These are phyloP conservation scores for Camponotus floridanus DNA, from an alignment of 1,140 invertebrate species.

Conservation along the genomic window DNA sequence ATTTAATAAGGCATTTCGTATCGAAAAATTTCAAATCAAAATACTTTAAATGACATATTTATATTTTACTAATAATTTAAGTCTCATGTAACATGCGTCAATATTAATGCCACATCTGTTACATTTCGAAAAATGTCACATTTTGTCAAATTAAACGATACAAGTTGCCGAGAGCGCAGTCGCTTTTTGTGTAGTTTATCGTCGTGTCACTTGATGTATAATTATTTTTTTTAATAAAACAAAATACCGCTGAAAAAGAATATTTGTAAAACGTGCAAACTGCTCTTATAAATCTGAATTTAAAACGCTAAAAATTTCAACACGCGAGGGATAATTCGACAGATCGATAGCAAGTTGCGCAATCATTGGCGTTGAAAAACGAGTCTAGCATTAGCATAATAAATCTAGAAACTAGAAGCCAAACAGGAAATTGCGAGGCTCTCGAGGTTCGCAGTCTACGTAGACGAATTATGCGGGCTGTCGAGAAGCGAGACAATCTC, in stretches of 20 bases:
- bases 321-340: background rate
- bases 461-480: slow-evolving; percentile 50
- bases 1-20: no score
- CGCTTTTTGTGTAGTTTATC: no score
- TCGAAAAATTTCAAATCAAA: no score
- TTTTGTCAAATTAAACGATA: no score
- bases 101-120: no score
- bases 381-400: slow-evolving; percentile 53
- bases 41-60: no score
- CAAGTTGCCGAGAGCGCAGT: no score
- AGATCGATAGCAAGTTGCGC: slow-evolving; percentile 18
- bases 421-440: slow-evolving; percentile 59
- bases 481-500: slow-evolving; percentile 51
- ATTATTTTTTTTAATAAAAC: no score
- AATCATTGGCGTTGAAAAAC: slow-evolving; percentile 46
- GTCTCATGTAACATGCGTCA: no score
- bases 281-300: background rate
- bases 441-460: background rate
- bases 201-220: no score
- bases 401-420: slow-evolving; percentile 45
- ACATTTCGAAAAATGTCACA: no score
- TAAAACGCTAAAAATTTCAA: background rate
- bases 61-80: no score
- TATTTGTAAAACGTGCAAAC: background rate
- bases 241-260: background rate